phyloP scores from a whole-genome alignment of 1,140 invertebrate species.

The Grapholita molesta region DNA sequence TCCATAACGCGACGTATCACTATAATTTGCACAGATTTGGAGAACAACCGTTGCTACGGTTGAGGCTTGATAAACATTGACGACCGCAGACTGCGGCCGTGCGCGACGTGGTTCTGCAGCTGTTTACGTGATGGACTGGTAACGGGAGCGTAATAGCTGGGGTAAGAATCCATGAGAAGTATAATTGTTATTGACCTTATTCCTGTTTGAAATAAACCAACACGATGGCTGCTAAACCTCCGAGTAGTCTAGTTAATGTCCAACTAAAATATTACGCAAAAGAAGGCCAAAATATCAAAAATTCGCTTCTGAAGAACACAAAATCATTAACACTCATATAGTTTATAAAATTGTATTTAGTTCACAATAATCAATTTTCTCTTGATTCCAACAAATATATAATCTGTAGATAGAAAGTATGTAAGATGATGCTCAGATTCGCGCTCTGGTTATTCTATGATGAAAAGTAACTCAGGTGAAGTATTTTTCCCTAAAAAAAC shows the following conservation, averaged over 20 bases:
- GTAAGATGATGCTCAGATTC: not conserved
- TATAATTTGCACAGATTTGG: not conserved
- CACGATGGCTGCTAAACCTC: no score
- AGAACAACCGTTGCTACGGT: not conserved
- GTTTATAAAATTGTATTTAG: no score
- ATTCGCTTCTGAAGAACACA: no score
- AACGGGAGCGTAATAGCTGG: not conserved
- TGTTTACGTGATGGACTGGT: not conserved
- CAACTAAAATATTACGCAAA: no score
- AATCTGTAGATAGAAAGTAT: not conserved
- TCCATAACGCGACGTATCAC: not conserved
- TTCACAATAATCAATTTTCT: not conserved
- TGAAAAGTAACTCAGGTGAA: no score
- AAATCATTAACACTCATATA: no score
- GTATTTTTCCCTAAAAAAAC: no score
- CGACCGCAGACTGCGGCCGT: not conserved
- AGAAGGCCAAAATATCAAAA: no score
- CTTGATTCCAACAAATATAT: not conserved
- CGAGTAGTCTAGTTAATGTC: no score
- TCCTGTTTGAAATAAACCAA: not conserved
- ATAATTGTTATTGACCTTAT: not conserved
- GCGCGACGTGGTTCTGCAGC: not conserved
- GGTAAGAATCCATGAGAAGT: no score
- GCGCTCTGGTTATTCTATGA: not conserved
- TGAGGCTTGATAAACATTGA: not conserved